Base-by-base conservation (phyloP, 2,113 vertebrate genomes). In the Nipponia nippon region DNA sequence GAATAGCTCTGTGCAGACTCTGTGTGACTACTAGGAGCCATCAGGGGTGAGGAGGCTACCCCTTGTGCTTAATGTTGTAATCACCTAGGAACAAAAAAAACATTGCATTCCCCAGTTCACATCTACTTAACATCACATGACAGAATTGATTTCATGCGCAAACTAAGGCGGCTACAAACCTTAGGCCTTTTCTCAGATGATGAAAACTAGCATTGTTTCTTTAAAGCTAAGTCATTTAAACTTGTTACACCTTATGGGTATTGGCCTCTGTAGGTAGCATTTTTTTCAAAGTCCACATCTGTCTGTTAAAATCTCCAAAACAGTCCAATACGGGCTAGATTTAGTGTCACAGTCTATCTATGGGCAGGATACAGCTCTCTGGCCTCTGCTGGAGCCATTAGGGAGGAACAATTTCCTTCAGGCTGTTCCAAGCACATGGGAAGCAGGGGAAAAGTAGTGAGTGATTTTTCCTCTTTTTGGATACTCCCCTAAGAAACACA, bases 1-100 rank as follows among this genome's bases (percentile, higher is more conserved):
- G 8, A 71, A 30, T 16, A 69, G 4, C 10, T 82, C 63, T 62
- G 13, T 69, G 44, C 46, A 56, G 19, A 40, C 12, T 79, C 23
- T 1, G 0, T 52, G 21, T 42, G 36, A 56, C 34, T 32, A 3
- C 16, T 11, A 55, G 21, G 27, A 86, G 40, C 3, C 38, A 34
- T 14, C 0, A 0, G 49, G 75, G 13, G 16, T 40, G 22, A 83
- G 49, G 83, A 92, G 42, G 27, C 10, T 25, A 58, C 2, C 7
- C 15, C 34, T 52, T 7, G 16, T 18, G 5, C 70, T 58, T 46
- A n/a, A 53, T 32, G 42, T 16, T 65, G 29, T 27, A 79, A 46
- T 32, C 42, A 76, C 7, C 6, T 30, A 38, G 26, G 61, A 58
- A 72, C 30, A 56, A 87, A 63, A 65, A 8, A 62, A 52, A 13